Evolutionary conservation across 2,797 vertebrate genomes (phyloP), one percentile per base, ranked within the genome.

Genomic region (Fratercula arctica): DNA sequence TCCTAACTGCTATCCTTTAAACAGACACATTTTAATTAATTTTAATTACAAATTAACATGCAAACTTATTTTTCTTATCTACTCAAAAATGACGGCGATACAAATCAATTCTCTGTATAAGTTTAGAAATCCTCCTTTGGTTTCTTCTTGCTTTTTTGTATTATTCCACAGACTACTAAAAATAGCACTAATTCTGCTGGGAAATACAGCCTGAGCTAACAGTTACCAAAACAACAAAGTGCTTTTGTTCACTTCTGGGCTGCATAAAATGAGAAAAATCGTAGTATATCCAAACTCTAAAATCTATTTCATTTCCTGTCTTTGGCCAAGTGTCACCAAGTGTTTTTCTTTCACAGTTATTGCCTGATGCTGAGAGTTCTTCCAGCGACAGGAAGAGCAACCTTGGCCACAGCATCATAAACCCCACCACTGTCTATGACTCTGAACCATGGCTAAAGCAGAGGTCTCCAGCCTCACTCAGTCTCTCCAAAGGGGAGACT

Each of bases 41-140:
- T 89, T 69, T 69, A 82, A 73, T 73, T 72, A 84, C 43, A 89
- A 93, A 95, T 94, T 92, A 95, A 43, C 68, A 90, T 60, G 78
- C 51, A 94, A 93, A 96, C 94, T 75, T 83, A 64, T 90, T 95
- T 96, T 96, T 78, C 88, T 95, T 96, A 90, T 95, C 87, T 78
- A 25, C 75, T 57, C 11, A 45, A 77, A 95, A 96, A 77, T 14
- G 81, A n/a, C 0, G 1, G 53, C 0, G 53, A 94, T 95, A 87
- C 41, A 92, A 87, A 96, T 94, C 94, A 77, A 93, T 78, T 83
- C 80, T 39, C 81, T 68, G 81, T 70, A 39, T 92, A 97, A 95
- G 92, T 92, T 93, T 90, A 97, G 94, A 96, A 94, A 94, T 54
- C 50, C 50, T 96, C 35, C 74, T 93, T 57, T 75, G 53, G 33